phyloP scores from a whole-genome alignment of 92 coral and sea anemone genomes.

The Pocillopora meandrina region DNA sequence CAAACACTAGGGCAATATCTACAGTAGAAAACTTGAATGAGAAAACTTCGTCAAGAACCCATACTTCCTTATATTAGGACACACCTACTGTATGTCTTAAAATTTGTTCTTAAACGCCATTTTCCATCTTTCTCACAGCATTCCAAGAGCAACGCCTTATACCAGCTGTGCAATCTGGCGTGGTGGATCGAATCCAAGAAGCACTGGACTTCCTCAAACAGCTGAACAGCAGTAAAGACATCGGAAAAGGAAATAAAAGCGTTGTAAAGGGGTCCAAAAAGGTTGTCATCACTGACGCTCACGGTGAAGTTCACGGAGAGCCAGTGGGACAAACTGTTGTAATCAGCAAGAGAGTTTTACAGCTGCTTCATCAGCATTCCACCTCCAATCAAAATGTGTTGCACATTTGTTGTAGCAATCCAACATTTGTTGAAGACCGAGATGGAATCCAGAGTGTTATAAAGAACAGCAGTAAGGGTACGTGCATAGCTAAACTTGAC shows the following conservation, averaged over 20 bases:
- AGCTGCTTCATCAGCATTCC: slow-evolving; percentile 58
- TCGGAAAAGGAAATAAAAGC: slow-evolving; percentile 52
- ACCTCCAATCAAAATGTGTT: slow-evolving; percentile 80
- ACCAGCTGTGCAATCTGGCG: slow-evolving; percentile 86
- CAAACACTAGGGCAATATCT: no score
- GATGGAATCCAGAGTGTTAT: not conserved
- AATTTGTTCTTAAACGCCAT: no score
- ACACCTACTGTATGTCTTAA: no score
- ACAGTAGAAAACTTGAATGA: no score
- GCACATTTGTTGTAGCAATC: slow-evolving; percentile 84
- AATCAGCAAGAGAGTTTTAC: slow-evolving; percentile 47
- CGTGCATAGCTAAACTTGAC: not conserved
- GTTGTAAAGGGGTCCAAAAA: slow-evolving; percentile 48
- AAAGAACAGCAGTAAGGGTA: not conserved
- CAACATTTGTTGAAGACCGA: slow-evolving; percentile 42
- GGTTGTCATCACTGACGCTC: slow-evolving; percentile 32
- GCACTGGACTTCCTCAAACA: slow-evolving; percentile 60
- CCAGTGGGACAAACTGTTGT: not conserved
- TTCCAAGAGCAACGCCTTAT: slow-evolving; percentile 72
- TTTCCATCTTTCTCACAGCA: slow-evolving; percentile 35
- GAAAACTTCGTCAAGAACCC: no score
- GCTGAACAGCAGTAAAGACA: slow-evolving; percentile 35
- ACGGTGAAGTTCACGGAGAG: slow-evolving; percentile 16
- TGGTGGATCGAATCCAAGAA: slow-evolving; percentile 57
- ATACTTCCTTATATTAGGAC: no score